These are phyloP conservation scores for Cygnus atratus DNA, from an alignment of 2,113 vertebrate species.

Conservation along the genomic window DNA sequence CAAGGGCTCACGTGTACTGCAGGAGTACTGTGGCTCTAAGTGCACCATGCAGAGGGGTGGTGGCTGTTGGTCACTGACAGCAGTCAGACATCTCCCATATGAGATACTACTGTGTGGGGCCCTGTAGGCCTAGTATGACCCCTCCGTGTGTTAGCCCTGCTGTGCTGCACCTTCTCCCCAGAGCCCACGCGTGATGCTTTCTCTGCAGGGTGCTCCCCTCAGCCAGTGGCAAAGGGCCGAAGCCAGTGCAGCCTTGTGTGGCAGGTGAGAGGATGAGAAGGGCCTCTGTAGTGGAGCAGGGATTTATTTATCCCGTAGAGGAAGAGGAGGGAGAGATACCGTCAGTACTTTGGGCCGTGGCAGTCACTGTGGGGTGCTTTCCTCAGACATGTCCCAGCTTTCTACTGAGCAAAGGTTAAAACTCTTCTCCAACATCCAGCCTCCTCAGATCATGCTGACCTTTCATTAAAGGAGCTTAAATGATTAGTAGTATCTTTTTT, in stretches of 20 bases:
- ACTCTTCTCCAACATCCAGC: neutral
- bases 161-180: neutral
- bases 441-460: neutral
- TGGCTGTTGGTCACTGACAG: neutral
- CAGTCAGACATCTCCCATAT: accelerated
- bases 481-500: neutral
- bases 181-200: accelerated
- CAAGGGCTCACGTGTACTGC: neutral
- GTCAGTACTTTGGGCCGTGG: neutral
- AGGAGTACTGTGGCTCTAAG: neutral
- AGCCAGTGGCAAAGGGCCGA: neutral
- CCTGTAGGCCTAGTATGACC: accelerated
- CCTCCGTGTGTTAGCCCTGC: neutral
- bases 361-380: neutral
- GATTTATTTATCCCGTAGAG: neutral
- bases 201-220: neutral
- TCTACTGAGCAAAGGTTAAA: neutral
- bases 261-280: neutral
- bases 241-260: accelerated
- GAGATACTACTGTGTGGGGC: neutral
- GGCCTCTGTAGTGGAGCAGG: neutral
- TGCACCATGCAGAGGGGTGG: accelerated
- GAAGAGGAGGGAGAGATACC: neutral
- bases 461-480: neutral
- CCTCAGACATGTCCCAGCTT: neutral